Conservation (phyloP, 2,888 invertebrate species). For the Chloroclysta siterata region DNA sequence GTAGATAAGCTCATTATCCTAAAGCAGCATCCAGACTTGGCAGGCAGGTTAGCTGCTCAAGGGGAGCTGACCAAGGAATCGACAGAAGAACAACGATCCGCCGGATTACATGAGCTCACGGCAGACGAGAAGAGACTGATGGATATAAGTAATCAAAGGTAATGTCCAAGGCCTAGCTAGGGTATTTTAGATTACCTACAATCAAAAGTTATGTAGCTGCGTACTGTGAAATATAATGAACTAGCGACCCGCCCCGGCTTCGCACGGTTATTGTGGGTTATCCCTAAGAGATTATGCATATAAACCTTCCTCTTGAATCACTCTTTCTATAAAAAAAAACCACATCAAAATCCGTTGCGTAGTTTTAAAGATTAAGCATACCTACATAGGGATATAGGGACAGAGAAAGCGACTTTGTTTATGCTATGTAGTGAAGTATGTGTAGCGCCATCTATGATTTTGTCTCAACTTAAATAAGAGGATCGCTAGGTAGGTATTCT, state of each 20-base stretch:
- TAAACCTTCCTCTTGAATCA: no score
- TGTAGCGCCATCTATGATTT: conserved; percentile 45
- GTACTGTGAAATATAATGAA: no score
- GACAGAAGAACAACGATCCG: conserved; percentile 82
- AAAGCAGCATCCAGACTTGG: conserved; percentile 87
- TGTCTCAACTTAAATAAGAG: not conserved
- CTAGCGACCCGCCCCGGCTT: no score
- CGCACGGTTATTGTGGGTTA: no score
- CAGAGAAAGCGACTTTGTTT: no score
- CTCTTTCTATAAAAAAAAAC: no score
- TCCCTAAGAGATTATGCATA: no score
- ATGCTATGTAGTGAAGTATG: no score
- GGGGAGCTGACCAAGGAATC: conserved; percentile 86
- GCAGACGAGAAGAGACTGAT: conserved; percentile 80
- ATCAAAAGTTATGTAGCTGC: not conserved
- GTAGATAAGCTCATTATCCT: conserved; percentile 84
- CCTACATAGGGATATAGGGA: no score
- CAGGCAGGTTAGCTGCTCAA: conserved; percentile 82
- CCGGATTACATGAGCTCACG: conserved; percentile 83
- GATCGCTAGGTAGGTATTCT: no score
- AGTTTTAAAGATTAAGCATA: no score
- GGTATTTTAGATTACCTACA: not conserved
- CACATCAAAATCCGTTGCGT: no score
- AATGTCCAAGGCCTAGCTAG: conserved; percentile 9
- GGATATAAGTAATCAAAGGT: conserved; percentile 68